Conservation (phyloP, 1,140 invertebrate species). For the Ditylenchus dipsaci region DNA sequence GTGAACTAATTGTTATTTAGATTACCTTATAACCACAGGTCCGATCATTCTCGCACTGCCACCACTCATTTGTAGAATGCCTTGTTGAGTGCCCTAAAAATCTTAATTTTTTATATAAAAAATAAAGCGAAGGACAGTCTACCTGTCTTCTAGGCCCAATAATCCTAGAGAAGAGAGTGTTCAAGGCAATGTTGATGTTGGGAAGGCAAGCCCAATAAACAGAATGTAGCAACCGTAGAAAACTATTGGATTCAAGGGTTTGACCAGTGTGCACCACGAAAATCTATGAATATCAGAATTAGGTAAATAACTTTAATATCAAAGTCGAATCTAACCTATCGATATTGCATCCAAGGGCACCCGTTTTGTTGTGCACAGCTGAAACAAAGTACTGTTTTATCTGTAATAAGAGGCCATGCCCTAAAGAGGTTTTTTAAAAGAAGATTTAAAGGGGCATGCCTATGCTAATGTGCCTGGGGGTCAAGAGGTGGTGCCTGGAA, state of each 20-base stretch:
- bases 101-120: no score
- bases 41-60: constrained; percentile 39
- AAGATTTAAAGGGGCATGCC: no score
- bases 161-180: constrained; percentile 45
- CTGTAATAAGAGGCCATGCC: not conserved
- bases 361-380: constrained; percentile 7
- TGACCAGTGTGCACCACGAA: constrained; percentile 8
- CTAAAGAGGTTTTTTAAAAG: not conserved
- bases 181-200: constrained; percentile 36
- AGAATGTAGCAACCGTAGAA: constrained; percentile 31
- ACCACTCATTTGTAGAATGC: constrained; percentile 38
- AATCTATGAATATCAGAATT: not conserved
- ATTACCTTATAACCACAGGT: constrained; percentile 36
- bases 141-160: constrained; percentile 33
- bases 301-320: not conserved
- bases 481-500: no score
- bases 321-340: constrained; percentile 21
- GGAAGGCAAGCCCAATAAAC: constrained; percentile 37
- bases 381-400: constrained; percentile 1
- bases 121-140: no score
- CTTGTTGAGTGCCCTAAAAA: constrained; percentile 39
- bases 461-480: no score
- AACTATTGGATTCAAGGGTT: constrained; percentile 11
- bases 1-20: not conserved
- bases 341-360: constrained; percentile 17